A percentile compares a stretch with the other conserved stretches of the same genome.
phyloP scores from a whole-genome alignment of 2,888 invertebrate species.

The Coecobrya sp. region DNA sequence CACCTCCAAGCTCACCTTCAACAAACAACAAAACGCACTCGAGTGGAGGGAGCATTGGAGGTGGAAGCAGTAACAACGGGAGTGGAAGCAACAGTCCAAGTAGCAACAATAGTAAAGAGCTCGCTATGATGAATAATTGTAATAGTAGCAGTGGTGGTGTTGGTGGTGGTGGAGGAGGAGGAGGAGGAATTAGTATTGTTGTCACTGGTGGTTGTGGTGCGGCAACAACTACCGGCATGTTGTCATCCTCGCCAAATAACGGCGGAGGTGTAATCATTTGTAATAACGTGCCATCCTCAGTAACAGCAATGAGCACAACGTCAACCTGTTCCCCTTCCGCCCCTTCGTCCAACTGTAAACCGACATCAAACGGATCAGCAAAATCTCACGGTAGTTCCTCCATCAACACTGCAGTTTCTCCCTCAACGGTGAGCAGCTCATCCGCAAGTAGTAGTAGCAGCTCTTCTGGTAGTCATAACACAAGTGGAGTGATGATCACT shows the following conservation, averaged over 20 bases:
- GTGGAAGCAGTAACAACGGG: slow-evolving; percentile 35
- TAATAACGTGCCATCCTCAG: slow-evolving; percentile 53
- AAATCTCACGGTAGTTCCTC: slow-evolving; percentile 39
- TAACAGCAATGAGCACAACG: slow-evolving; percentile 49
- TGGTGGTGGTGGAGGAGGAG: slow-evolving; percentile 40
- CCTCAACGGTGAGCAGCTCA: slow-evolving; percentile 55
- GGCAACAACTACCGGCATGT: neutral
- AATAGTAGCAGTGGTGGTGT: slow-evolving; percentile 53
- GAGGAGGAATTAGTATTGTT: slow-evolving; percentile 64
- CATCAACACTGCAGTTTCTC: slow-evolving; percentile 40
- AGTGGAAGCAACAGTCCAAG: slow-evolving; percentile 74
- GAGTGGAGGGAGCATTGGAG: slow-evolving; percentile 34
- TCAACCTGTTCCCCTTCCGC: slow-evolving; percentile 35
- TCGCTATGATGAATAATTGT: slow-evolving; percentile 78
- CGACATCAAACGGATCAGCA: slow-evolving; percentile 69
- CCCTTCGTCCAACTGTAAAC: slow-evolving; percentile 61
- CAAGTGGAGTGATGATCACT: slow-evolving; percentile 82
- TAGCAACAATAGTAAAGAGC: slow-evolving; percentile 78
- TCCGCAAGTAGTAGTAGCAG: slow-evolving; percentile 57
- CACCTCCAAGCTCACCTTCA: slow-evolving; percentile 57
- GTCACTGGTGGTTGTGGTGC: slow-evolving; percentile 51
- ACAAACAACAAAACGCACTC: slow-evolving; percentile 65
- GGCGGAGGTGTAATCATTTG: slow-evolving; percentile 69
- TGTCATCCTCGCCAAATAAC: slow-evolving; percentile 63
- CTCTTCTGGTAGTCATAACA: slow-evolving; percentile 74